Evolutionary conservation across 2,113 vertebrate species (phyloP), one percentile per base, ranked within the genome.

Genomic region (Axis porcinus): DNA sequence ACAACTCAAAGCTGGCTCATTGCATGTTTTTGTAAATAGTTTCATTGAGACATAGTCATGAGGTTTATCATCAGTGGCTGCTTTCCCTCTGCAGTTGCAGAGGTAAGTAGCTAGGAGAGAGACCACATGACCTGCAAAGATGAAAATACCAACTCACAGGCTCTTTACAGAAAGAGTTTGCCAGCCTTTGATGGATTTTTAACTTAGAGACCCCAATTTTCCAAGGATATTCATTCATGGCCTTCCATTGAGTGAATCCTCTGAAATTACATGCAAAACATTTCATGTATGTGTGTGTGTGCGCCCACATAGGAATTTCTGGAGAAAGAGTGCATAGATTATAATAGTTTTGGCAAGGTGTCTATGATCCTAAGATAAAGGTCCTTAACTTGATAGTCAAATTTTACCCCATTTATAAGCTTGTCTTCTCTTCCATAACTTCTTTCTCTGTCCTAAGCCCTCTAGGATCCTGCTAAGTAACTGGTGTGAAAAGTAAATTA

Each of bases 381-480:
- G 47, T 27, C 33, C 15, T 43, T 47, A 17, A 19, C 79, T 40
- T 78, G 27, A 79, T 60, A 55, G 87, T 47, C 58, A 92, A 10
- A 92, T 85, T 94, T 81, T 89, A 74, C 25, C 58, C 33, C 6
- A 10, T 91, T 83, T 86, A 93, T 7, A 86, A 76, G 54, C 74
- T 76, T 76, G 74, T 76, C 62, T n/a, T 95, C 50, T 76, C 91
- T 86, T 54, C 52, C 47, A 60, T 52, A 27, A 28, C 25, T 82
- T 70, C 17, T 45, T 36, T 36, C 54, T 52, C 57, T 54, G 16
- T 81, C 93, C 15, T 70, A 28, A 86, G 52, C 27, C 2, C 36
- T 58, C 95, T 86, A 94, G 78, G 28, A 89, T 84, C 43, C 83
- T 88, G 70, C 25, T 93, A 81, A 95, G 45, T 74, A 92, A 85